Evolutionary conservation across 30 jellyfish, hydroid and myxozoan genomes (phyloP).

Genomic region (Mastigias papua): DNA sequence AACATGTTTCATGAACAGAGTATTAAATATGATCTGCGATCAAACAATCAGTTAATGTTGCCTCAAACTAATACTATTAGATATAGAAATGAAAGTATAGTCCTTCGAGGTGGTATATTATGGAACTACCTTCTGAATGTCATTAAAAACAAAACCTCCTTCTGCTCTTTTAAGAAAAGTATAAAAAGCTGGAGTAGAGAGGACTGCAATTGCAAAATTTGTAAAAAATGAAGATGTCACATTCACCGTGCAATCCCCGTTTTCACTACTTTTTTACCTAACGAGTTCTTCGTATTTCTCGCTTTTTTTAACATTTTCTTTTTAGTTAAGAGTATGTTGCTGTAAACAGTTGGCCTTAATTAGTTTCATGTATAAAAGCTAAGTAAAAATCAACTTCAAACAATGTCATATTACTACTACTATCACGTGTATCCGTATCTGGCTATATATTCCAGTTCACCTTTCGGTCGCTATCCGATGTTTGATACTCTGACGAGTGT

Average conservation of each 20-base stretch:
- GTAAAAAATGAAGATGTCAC: neutral
- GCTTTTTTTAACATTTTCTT: neutral
- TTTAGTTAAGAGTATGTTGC: neutral
- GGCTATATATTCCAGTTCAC: no score
- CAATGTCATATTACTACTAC: neutral
- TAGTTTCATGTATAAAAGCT: neutral
- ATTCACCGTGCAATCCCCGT: neutral
- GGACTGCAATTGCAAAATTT: constrained; percentile 13
- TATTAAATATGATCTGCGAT: neutral
- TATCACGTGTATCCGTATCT: no score
- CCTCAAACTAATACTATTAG: neutral
- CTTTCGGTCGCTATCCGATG: no score
- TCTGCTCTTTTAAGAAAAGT: constrained; percentile 14
- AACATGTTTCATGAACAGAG: constrained; percentile 1
- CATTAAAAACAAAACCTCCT: neutral
- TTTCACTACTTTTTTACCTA: no score
- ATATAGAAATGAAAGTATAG: constrained; percentile 1
- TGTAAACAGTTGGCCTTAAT: neutral
- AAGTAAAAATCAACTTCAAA: neutral
- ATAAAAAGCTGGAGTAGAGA: constrained; percentile 22
- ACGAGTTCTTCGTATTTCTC: no score
- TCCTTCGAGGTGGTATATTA: constrained; percentile 7
- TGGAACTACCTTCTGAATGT: constrained; percentile 30
- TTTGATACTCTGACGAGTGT: no score
- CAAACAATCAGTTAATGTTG: constrained; percentile 8